These are phyloP conservation scores for Ophion ellenae DNA, from an alignment of 2,888 invertebrate species.

Conservation along the genomic window DNA sequence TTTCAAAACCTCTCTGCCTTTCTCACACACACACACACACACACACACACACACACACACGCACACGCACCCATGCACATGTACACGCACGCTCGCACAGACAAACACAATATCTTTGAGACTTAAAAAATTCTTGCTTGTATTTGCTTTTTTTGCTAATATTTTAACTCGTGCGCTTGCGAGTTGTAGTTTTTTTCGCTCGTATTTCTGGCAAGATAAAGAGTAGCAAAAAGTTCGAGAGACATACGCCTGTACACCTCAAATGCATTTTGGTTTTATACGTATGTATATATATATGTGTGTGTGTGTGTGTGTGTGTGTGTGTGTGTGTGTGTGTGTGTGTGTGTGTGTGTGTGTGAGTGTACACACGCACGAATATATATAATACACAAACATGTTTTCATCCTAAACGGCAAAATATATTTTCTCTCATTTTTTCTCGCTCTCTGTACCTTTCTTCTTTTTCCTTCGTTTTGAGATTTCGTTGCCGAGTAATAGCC, in stretches of 20 bases:
- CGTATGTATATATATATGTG: neutral
- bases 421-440: neutral
- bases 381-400: neutral
- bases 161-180: conserved; percentile 6
- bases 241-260: neutral
- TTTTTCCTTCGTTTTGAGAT: conserved; percentile 6
- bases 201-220: conserved; percentile 55
- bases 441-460: neutral
- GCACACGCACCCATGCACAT: conserved; percentile 17
- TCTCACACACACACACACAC: conserved; percentile 11
- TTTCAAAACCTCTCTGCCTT: neutral
- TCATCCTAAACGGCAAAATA: neutral
- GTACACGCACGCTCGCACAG: conserved; percentile 14
- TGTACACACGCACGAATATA: neutral
- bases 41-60: conserved; percentile 22
- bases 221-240: conserved; percentile 9
- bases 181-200: conserved; percentile 4
- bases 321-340: too few relatives aligned
- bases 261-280: neutral
- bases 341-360: too few relatives aligned
- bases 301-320: neutral
- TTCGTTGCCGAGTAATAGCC: conserved; percentile 28
- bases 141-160: conserved; percentile 19
- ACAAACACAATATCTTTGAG: conserved; percentile 16
- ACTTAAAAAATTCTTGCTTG: conserved; percentile 2